Base-by-base conservation (phyloP, 1,140 invertebrate genomes). In the Cardiocondyla obscurior region DNA sequence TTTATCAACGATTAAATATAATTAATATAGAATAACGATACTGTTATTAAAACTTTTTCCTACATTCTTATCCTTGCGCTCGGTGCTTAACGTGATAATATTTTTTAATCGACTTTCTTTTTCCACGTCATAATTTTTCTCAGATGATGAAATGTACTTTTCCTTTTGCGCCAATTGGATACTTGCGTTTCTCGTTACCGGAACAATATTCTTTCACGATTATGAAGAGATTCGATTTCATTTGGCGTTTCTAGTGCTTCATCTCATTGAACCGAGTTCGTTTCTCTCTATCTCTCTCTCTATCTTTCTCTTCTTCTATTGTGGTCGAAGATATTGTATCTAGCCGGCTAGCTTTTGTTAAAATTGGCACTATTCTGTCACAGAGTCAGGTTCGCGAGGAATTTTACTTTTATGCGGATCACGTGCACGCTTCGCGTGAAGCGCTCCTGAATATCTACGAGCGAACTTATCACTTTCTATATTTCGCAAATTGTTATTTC, bases 301-400 rank as follows among this genome's bases (percentile, higher is more conserved):
- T n/a, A n/a, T n/a, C n/a, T n/a, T n/a, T n/a, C n/a, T n/a, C n/a
- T n/a, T n/a, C n/a, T n/a, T 39, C 19, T 42, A 0, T 22, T 51
- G 28, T 22, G 16, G 0, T 53, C 33, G 60, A 69, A 30, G 25
- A 67, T 77, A 77, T 39, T 39, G 65, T 42, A 69, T 67, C 51
- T 53, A 46, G 33, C 22, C 16, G 60, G 6, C 22, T 44, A 8
- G 74, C 46, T 79, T 51, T 79, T 69, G 62, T 79, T 30, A 49
- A 55, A 79, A 79, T 79, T 79, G 74, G 46, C 39, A 16, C 46
- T 36, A 79, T 79, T 79, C 74, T 77, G 36, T 67, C n/a, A n/a
- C n/a, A 25, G 16, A 30, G 25, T 3, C 1, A 33, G 39, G 8
- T 39, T 30, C 46, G 28, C 62, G 74, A 67, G 33, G 6, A 79